Base-by-base conservation (phyloP, 2,113 vertebrate species). In the Daubentonia madagascariensis region DNA sequence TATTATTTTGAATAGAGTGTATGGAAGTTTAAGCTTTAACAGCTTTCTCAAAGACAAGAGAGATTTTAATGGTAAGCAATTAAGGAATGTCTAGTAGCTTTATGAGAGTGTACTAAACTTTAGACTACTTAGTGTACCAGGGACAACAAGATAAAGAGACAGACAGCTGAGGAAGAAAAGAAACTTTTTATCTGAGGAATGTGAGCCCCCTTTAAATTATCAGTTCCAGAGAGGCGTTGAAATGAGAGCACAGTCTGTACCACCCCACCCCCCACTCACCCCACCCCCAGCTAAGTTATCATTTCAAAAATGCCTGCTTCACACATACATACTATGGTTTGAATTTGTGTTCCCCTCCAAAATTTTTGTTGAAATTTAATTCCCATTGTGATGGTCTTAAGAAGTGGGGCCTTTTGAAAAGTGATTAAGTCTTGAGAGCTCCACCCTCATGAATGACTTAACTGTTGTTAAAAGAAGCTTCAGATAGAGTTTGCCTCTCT, bases 331-430 rank as follows among this genome's bases (percentile, higher is more conserved):
- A 1, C 7, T 75, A 45, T 45, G 40, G 13, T 45, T 45, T 45
- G 43, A 75, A 75, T 16, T 13, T 75, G 12, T 75, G 23, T 30
- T 30, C 11, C 40, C n/a, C 11, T 35, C 18, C 13, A 54, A 91
- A 81, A 68, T 32, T 81, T 7, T 37, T 22, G 18, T 20, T 91
- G 18, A 32, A 67, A 54, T 11, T 20, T 61, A 70, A n/a, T 70
- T 50, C 20, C 22, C n/a, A 70, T 11, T 54, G 28, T n/a, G 8
- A 3, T 70, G 37, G 8, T 59, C 72, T 50, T n/a, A 81, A 28
- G n/a, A 72, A 3, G 2, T 45, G 5, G 4, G 2, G 35, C 0
- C 32, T 72, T 65, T 67, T 25, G 1, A 2, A 6, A 37, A 83
- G 3, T 52, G 1, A 70, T 4, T 80, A 91, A 54, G 35, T 52